A percentile compares a stretch with the other conserved stretches of the same genome.
phyloP scores from a whole-genome alignment of 2,797 vertebrate species.

The Danio kyathit region DNA sequence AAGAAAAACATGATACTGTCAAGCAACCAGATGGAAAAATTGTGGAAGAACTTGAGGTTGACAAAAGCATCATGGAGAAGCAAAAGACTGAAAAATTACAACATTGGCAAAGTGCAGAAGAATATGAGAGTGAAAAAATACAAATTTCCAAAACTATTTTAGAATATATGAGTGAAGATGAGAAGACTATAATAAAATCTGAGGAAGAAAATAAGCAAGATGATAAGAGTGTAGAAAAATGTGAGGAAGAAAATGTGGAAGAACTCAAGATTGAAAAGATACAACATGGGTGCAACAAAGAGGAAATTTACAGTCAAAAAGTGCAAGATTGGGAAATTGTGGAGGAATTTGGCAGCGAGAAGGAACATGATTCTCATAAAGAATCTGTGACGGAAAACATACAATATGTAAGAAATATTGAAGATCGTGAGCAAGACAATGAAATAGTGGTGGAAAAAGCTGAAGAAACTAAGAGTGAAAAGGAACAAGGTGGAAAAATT shows the following conservation, averaged over 20 bases:
- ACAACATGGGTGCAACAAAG: background rate
- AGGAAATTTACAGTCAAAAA: background rate
- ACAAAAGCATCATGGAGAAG: background rate
- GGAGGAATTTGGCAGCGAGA: background rate
- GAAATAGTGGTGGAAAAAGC: no score
- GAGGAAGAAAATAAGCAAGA: background rate
- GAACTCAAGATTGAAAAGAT: background rate
- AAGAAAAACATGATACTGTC: background rate
- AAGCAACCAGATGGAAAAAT: background rate
- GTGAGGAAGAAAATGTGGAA: background rate
- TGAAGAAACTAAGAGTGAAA: no score
- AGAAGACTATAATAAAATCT: background rate
- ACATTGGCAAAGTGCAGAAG: background rate
- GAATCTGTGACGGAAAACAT: background rate
- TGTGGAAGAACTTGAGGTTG: background rate
- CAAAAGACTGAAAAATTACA: background rate
- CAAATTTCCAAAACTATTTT: background rate
- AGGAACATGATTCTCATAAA: background rate
- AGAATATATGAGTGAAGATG: background rate
- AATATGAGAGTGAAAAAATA: background rate
- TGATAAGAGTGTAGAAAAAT: background rate
- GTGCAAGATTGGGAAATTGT: background rate
- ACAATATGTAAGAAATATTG: background rate
- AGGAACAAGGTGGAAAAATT: no score
- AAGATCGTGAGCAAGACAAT: background rate